Base-by-base conservation (phyloP, 2,888 invertebrate genomes). In the Agrochola litura region DNA sequence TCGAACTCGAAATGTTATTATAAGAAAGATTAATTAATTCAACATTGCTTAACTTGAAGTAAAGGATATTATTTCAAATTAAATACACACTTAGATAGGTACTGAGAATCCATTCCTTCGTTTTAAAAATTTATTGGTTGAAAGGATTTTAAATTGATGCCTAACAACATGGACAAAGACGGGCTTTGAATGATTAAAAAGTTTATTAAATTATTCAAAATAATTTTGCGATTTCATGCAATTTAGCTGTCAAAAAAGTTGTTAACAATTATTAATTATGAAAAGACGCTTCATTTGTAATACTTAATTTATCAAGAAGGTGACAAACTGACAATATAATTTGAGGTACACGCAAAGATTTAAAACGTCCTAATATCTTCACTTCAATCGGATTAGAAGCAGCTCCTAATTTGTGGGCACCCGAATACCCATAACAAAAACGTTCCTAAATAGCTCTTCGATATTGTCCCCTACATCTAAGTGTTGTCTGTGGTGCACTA, bases 401-500 rank as follows among this genome's bases (percentile, higher is more conserved):
- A 46, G 14, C 12, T 68, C n/a, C 25, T 73, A 80, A 79, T 80
- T 56, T 65, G 25, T 85, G 78, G 85, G 82, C 86, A 86, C 88
- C 86, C 86, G 74, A 77, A 68, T 41, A 65, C 73, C 81, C 75
- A 85, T 79, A 89, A 87, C 80, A 88, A 86, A 90, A 90, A 86
- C 83, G 83, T 75, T 88, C 79, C 88, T 87, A 90, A 91, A 91
- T 89, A 89, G 82, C 85, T 90, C 73, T 80, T 86, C 82, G 65
- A 83, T 81, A 85, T 83, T 90, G 89, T 89, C 89, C 90, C 91
- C 91, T 79, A 85, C 83, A 82, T 86, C 83, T 77, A 77, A 79
- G 77, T 79, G 72, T 73, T 66, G 71, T 68, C 82, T 75, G 85
- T 82, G 88, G 87, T 92, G 89, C 91, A 89, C 79, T 76, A 83